phyloP scores from a whole-genome alignment of 2,113 vertebrate species.

The Dromas ardeola region DNA sequence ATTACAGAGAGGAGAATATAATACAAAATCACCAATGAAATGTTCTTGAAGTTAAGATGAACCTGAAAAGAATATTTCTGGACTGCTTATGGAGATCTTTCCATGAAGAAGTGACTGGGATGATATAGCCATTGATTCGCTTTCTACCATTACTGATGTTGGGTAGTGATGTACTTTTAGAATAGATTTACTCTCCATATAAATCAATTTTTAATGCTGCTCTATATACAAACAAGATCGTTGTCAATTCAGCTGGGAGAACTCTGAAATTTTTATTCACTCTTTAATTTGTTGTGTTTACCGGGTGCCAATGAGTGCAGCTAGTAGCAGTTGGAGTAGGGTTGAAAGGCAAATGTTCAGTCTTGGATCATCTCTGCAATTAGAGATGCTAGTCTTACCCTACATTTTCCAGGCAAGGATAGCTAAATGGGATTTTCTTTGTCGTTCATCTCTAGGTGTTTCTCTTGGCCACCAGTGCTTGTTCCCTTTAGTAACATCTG shows the following conservation, averaged over 20 bases:
- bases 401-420: background rate
- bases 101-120: background rate
- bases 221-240: background rate
- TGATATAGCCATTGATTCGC: background rate
- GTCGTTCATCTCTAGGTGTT: background rate
- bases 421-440: background rate
- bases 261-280: background rate
- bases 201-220: constrained; percentile 5
- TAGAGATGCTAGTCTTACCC: background rate
- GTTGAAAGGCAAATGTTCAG: background rate
- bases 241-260: background rate
- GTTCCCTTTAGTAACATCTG: background rate
- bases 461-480: background rate
- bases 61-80: background rate
- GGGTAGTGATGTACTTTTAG: background rate
- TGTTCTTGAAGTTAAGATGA: background rate
- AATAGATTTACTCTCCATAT: background rate
- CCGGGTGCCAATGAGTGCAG: background rate
- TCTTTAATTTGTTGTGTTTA: constrained; percentile 26
- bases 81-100: background rate
- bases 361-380: background rate
- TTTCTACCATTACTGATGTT: background rate
- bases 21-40: background rate
- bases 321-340: background rate
- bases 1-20: background rate